These are phyloP conservation scores for Nothocercus nigrocapillus DNA, from an alignment of 2,113 vertebrate species.

Conservation along the genomic window DNA sequence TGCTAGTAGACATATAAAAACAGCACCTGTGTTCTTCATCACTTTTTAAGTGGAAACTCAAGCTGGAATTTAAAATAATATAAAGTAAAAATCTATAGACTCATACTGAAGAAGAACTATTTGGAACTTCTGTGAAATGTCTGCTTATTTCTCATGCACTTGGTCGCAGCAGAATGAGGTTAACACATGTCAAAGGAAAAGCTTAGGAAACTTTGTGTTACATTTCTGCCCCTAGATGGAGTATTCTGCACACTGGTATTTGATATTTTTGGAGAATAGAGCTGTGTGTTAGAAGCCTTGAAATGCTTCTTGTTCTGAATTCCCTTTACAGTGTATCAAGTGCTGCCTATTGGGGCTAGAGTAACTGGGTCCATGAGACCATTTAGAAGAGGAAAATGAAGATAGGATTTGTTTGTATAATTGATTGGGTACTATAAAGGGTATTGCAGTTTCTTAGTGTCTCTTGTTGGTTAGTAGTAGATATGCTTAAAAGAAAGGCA, in stretches of 20 bases:
- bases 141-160: conserved; percentile 37
- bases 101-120: conserved; percentile 13
- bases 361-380: conserved; percentile 43
- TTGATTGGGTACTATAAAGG: not conserved
- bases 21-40: conserved; percentile 40
- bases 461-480: not conserved
- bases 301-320: conserved; percentile 67
- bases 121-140: conserved; percentile 46
- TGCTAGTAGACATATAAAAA: not conserved
- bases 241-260: conserved; percentile 40
- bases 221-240: conserved; percentile 80
- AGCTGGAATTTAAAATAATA: conserved; percentile 56
- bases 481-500: not conserved
- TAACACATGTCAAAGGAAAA: conserved; percentile 38
- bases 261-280: conserved; percentile 49
- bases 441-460: not conserved
- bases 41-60: conserved; percentile 30
- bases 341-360: not conserved
- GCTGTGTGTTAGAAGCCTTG: conserved; percentile 54
- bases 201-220: not conserved
- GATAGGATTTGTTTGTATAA: conserved; percentile 25
- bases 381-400: conserved; percentile 30
- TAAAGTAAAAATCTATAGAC: conserved; percentile 4
- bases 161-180: conserved; percentile 35
- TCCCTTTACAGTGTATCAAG: conserved; percentile 57